Evolutionary conservation across 2,888 invertebrate genomes (phyloP).

Genomic region (Balanococcus diminutus): DNA sequence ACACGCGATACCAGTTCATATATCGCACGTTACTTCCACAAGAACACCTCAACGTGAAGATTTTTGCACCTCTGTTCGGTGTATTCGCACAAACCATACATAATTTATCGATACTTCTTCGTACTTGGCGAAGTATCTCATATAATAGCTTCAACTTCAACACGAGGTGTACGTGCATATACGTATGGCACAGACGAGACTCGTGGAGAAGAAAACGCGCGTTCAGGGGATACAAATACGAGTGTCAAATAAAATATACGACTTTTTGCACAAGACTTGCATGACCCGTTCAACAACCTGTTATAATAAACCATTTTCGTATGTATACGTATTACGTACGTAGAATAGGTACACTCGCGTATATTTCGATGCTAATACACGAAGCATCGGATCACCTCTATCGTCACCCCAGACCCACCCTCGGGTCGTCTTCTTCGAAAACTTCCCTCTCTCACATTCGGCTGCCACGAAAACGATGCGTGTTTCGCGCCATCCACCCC

Average conservation of each 20-base stretch:
- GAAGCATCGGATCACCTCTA: background rate
- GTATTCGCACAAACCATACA: background rate
- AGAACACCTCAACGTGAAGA: too few species aligned
- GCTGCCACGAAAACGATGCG: background rate
- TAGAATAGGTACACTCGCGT: background rate
- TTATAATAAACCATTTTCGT: slow-evolving; percentile 20
- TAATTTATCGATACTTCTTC: background rate
- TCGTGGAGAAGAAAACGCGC: background rate
- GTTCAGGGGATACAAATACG: background rate
- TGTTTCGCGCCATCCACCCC: background rate
- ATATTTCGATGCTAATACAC: background rate
- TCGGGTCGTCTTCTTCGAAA: background rate
- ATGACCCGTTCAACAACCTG: slow-evolving; percentile 33
- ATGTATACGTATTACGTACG: background rate
- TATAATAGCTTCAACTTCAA: background rate
- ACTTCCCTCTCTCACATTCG: background rate
- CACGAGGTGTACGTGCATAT: background rate
- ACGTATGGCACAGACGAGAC: background rate
- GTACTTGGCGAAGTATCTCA: background rate
- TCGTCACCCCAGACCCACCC: background rate
- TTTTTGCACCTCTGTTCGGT: background rate
- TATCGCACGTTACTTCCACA: too few species aligned
- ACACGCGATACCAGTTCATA: too few species aligned
- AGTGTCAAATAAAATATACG: slow-evolving; percentile 14
- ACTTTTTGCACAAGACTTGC: slow-evolving; percentile 16